These are phyloP conservation scores for Hylaea fasciaria DNA, from an alignment of 2,888 invertebrate species.

Conservation along the genomic window DNA sequence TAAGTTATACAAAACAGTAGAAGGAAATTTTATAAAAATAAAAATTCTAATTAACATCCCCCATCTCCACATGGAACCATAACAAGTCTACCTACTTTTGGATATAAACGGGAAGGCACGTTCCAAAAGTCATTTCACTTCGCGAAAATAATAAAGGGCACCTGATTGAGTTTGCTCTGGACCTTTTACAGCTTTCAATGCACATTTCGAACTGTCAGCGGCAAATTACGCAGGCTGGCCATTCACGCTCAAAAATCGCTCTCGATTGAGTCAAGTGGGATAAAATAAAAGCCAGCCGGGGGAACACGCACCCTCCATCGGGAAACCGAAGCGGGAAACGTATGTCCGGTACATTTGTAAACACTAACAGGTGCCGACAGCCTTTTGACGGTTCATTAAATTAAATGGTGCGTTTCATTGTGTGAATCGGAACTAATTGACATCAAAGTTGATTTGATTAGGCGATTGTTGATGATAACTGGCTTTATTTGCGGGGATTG, in stretches of 20 bases:
- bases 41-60: no score
- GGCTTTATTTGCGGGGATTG: background rate
- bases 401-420: slow-evolving; percentile 71
- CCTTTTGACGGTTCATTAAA: slow-evolving; percentile 79
- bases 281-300: slow-evolving; percentile 82
- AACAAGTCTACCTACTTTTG: no score
- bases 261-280: slow-evolving; percentile 82
- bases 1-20: no score
- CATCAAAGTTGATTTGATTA: slow-evolving; percentile 35
- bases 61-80: no score
- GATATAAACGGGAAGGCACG: no score
- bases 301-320: slow-evolving; percentile 63
- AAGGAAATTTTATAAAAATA: background rate
- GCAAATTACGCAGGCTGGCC: slow-evolving; percentile 81
- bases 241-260: slow-evolving; percentile 83
- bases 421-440: slow-evolving; percentile 46
- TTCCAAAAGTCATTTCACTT: background rate
- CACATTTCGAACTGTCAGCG: slow-evolving; percentile 79
- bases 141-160: slow-evolving; percentile 55
- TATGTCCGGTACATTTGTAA: slow-evolving; percentile 82
- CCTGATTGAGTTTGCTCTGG: slow-evolving; percentile 77
- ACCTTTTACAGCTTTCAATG: slow-evolving; percentile 81
- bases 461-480: slow-evolving; percentile 36
- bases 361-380: slow-evolving; percentile 79
- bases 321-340: slow-evolving; percentile 78